Base-by-base conservation (phyloP, 2,888 invertebrate species). In the Choristoneura rosaceana region DNA sequence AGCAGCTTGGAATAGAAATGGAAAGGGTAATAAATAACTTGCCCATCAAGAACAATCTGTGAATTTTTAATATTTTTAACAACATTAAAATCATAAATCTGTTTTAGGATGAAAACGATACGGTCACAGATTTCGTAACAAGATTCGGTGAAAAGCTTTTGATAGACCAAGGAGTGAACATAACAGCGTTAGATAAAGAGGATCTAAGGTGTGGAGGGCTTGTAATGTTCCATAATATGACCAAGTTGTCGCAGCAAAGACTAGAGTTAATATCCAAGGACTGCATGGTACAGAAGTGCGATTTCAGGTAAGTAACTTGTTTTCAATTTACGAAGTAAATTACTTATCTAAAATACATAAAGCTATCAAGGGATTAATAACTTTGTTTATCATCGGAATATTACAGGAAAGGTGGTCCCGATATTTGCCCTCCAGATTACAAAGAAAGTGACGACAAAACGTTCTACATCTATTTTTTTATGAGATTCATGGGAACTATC, bases 391-490 rank as follows among this genome's bases (percentile, higher is more conserved):
- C 79, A 78, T 84, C 83, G 87, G 86, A 88, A 90, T 85, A 82
- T 93, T 93, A 86, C 90, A 95, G 95, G 84, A 92, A 95, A 82
- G 97, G 97, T 80, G 97, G 97, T 10, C 97, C 97, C 25, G 96
- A 96, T 85, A 95, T 96, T 75, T 97, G 97, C 82, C 97, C 97
- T 61, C 97, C 97, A 15, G 97, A 97, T 87, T 97, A 96, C 82
- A 96, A 96, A 85, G 96, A 97, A 82, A 96, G 96, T 71, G 96
- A 96, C 76, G 96, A 96, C 82, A 95, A 95, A 78, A 96, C 97
- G 2, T 98, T 98, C 85, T 98, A 97, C 95, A 95, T 97, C 74
- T 98, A 98, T 85, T 97, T 98, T 85, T 89, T 96, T 69, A 83
- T 98, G 75, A 94, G 98, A 83, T 96, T 98, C 78, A 91, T 97